Evolutionary conservation across 1,140 invertebrate genomes (phyloP).

Genomic region (Polypedilum vanderplanki): DNA sequence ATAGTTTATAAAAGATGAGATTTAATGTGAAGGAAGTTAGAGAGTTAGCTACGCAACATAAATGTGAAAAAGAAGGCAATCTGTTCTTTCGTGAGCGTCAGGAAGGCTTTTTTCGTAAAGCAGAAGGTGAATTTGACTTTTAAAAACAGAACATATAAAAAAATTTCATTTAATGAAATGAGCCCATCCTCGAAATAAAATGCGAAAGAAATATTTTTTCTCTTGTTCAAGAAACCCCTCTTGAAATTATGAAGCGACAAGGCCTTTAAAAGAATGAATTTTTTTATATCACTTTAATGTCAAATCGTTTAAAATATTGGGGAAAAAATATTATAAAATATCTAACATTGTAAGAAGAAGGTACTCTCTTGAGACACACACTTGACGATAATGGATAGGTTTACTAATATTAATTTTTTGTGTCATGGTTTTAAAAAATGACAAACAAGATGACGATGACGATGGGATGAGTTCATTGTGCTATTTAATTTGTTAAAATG

Average conservation of each 20-base stretch:
- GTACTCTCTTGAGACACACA: too few relatives aligned
- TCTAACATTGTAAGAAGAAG: too few relatives aligned
- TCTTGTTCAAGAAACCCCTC: not conserved
- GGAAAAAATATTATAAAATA: too few relatives aligned
- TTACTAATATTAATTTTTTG: too few relatives aligned
- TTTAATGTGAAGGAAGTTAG: conserved; percentile 85
- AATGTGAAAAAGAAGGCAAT: conserved; percentile 88
- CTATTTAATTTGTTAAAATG: too few relatives aligned
- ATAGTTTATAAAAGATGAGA: conserved; percentile 57
- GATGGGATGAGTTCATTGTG: too few relatives aligned
- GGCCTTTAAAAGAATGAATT: not conserved
- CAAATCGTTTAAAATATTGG: too few relatives aligned
- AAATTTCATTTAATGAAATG: not conserved
- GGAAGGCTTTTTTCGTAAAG: conserved; percentile 83
- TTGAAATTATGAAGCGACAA: not conserved
- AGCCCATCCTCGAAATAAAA: conserved; percentile 15
- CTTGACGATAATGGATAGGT: too few relatives aligned
- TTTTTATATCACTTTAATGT: not conserved
- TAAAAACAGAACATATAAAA: conserved; percentile 29
- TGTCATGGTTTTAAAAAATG: too few relatives aligned
- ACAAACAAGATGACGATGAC: too few relatives aligned
- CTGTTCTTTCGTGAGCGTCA: conserved; percentile 79
- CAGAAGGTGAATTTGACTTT: conserved; percentile 64
- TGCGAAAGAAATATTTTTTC: conserved; percentile 1
- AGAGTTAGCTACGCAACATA: conserved; percentile 75